phyloP scores from a whole-genome alignment of 2,113 vertebrate species.

The Sorex fumeus region DNA sequence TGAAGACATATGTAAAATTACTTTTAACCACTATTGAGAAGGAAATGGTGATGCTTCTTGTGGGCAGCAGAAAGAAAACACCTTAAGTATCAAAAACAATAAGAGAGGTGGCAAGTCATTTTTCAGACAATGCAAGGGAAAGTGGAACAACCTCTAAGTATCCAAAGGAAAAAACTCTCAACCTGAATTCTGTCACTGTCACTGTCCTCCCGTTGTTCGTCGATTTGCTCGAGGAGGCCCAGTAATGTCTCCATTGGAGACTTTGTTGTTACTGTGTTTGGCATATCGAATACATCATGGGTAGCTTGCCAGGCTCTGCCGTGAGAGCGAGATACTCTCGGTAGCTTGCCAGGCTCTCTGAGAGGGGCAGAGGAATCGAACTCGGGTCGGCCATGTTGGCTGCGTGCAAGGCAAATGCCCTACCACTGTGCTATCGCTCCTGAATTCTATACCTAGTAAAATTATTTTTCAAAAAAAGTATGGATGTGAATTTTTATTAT shows the following conservation, averaged over 20 bases:
- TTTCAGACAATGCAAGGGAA: neutral
- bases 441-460: conserved; percentile 38
- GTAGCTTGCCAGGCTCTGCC: too few relatives aligned
- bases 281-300: too few relatives aligned
- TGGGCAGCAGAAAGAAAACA: neutral
- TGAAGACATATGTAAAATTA: neutral
- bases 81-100: neutral
- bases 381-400: too few relatives aligned
- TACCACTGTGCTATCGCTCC: too few relatives aligned
- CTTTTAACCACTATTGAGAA: conserved; percentile 8
- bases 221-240: too few relatives aligned
- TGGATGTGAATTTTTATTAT: neutral
- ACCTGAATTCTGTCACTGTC: neutral
- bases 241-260: too few relatives aligned
- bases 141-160: neutral
- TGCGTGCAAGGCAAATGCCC: too few relatives aligned
- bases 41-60: neutral
- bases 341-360: too few relatives aligned
- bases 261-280: too few relatives aligned
- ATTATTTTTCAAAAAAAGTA: conserved; percentile 19
- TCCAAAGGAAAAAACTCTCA: neutral
- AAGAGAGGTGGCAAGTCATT: neutral
- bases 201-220: too few relatives aligned
- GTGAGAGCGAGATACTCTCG: too few relatives aligned
- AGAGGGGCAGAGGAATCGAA: too few relatives aligned